Base-by-base conservation (phyloP, 2,113 vertebrate species). In the Oceanites oceanicus region DNA sequence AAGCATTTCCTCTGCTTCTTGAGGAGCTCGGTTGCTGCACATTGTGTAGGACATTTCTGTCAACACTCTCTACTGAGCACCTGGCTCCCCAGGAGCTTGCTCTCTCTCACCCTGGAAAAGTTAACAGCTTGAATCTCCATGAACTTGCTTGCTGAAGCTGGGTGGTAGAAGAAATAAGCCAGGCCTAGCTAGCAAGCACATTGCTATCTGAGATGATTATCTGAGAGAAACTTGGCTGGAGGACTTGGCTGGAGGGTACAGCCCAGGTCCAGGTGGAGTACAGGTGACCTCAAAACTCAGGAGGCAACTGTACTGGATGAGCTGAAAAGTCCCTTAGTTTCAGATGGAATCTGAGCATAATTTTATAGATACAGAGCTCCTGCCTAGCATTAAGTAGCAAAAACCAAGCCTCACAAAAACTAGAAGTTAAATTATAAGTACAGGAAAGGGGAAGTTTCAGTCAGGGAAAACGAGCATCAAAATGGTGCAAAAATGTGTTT, bases 121-220 rank as follows among this genome's bases (percentile, higher is more conserved):
- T 25, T 76, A 47, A 38, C 15, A 65, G 9, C 18, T 52, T 53
- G 34, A 52, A 44, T 65, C 6, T 59, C 38, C 15, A 12, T 10
- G 3, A 16, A n/a, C 10, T 23, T 87, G 2, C 5, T 40, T 58
- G 18, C 18, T 74, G 30, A 65, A 59, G 5, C 11, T 68, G 19
- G 2, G 2, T 62, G 21, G 8, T 49, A 11, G 27, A 72, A 65
- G 15, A 75, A 84, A 1, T 13, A 71, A 59, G 18, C 7, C 8
- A 0, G 1, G 34, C 5, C 16, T 34, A n/a, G 16, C 2, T 27
- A 47, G 12, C 2, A 62, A 61, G 10, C 20, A 34, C 1, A 2
- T 36, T 65, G 15, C 11, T 55, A 14, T 38, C 23, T 59, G 25
- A 63, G 32, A 42, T 2, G 2, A n/a, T 19, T 67, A n/a, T 55